Conservation (phyloP, 1,140 invertebrate genomes). For the Trinorchestia longiramus region DNA sequence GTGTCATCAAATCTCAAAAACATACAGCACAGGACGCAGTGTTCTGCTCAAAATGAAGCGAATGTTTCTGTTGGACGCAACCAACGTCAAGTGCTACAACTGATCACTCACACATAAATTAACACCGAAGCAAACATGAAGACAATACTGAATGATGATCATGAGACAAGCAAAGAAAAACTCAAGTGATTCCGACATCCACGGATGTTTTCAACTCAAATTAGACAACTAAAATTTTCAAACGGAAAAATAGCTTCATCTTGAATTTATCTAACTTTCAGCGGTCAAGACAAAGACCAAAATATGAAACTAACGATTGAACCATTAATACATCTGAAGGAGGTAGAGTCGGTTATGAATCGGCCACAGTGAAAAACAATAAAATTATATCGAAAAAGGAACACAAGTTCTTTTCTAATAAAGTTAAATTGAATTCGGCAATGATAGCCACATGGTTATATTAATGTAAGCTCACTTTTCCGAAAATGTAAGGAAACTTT, state of each 20-base stretch:
- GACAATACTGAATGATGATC: not conserved
- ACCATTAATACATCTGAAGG: not conserved
- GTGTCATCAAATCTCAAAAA: not conserved
- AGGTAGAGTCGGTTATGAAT: not conserved
- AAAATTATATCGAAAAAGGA: not conserved
- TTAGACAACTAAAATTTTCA: not conserved
- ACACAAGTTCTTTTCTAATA: not conserved
- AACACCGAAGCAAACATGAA: slow-evolving; percentile 20
- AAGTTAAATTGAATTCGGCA: not conserved
- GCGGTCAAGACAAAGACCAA: not conserved
- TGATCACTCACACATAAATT: slow-evolving; percentile 40
- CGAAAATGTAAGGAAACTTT: not conserved
- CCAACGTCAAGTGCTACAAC: not conserved
- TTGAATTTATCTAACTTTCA: not conserved
- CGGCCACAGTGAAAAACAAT: not conserved
- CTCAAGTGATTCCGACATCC: not conserved
- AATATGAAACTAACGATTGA: not conserved
- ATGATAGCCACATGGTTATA: not conserved
- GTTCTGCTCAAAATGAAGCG: not conserved
- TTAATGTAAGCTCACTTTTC: not conserved
- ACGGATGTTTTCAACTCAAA: not conserved
- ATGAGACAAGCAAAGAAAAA: not conserved
- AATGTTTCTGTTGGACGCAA: not conserved
- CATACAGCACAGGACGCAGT: not conserved
- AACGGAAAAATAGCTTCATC: not conserved